phyloP scores from a whole-genome alignment of 1,140 invertebrate species.

The Zaprionus ghesquierei region DNA sequence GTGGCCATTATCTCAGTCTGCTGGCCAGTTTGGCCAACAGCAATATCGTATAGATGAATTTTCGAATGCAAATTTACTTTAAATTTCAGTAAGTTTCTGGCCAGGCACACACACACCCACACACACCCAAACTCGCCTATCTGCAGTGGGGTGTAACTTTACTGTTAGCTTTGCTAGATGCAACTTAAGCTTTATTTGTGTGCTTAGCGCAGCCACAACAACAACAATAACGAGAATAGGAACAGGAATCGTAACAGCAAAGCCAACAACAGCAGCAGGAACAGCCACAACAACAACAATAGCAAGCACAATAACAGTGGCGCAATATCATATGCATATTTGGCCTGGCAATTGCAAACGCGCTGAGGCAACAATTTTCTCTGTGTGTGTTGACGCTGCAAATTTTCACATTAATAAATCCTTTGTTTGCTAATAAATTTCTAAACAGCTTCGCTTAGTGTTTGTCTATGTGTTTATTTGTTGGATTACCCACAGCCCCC shows the following conservation, averaged over 20 bases:
- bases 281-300: slow-evolving; percentile 25
- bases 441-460: slow-evolving; percentile 38
- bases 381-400: slow-evolving; percentile 70
- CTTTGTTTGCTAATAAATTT: slow-evolving; percentile 75
- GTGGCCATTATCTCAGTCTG: not conserved
- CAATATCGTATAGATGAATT: not conserved
- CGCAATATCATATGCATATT: slow-evolving; percentile 11
- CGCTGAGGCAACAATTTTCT: slow-evolving; percentile 17
- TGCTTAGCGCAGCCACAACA: slow-evolving; percentile 36
- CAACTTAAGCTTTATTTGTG: slow-evolving; percentile 70
- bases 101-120: not conserved
- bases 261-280: slow-evolving; percentile 24
- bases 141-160: slow-evolving; percentile 16
- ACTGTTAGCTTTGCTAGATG: slow-evolving; percentile 42
- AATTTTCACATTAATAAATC: slow-evolving; percentile 76
- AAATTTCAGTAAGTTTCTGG: slow-evolving; percentile 27
- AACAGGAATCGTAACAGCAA: not conserved
- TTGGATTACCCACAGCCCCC: not conserved
- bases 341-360: slow-evolving; percentile 11
- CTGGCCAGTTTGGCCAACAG: not conserved
- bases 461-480: slow-evolving; percentile 43
- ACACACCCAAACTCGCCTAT: not conserved
- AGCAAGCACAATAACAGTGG: no score
- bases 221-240: slow-evolving; percentile 11
- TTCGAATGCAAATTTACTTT: slow-evolving; percentile 23